A percentile compares a stretch with the other conserved stretches of the same genome.
phyloP scores from a whole-genome alignment of 1,140 invertebrate genomes.

The Akabosia matsudoensis region DNA sequence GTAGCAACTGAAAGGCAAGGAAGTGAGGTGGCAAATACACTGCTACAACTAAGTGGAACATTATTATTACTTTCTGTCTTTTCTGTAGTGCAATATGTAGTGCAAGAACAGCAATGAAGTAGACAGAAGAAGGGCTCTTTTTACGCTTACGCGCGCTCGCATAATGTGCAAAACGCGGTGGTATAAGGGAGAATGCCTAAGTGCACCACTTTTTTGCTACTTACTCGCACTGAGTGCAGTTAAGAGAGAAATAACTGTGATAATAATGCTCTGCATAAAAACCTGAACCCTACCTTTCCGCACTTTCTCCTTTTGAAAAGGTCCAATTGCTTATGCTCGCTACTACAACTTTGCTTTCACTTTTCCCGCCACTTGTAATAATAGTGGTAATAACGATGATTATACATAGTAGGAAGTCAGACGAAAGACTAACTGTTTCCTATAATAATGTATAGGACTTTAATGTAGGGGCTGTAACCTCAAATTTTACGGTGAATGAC shows the following conservation, averaged over 20 bases:
- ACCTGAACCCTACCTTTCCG: not conserved
- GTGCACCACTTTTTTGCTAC: slow-evolving; percentile 13
- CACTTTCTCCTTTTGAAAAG: too few species aligned
- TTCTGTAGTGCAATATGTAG: not conserved
- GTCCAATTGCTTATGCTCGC: too few species aligned
- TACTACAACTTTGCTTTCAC: too few species aligned
- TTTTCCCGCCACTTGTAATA: too few species aligned
- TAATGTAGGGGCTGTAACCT: too few species aligned
- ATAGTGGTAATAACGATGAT: too few species aligned
- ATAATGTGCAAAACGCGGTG: slow-evolving; percentile 8
- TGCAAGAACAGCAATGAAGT: not conserved
- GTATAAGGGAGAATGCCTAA: slow-evolving; percentile 7
- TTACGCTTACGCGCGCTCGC: not conserved
- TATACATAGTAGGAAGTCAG: too few species aligned
- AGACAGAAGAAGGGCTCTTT: not conserved
- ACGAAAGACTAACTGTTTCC: too few species aligned
- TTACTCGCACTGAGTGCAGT: not conserved
- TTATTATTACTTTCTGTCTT: not conserved
- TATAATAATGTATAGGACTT: too few species aligned
- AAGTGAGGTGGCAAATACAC: slow-evolving; percentile 11
- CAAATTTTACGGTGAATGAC: too few species aligned
- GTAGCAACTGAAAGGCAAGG: not conserved
- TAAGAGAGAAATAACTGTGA: slow-evolving; percentile 11
- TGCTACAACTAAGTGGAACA: not conserved
- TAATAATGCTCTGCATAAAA: not conserved